phyloP scores from a whole-genome alignment of 1,140 invertebrate genomes.

The Wasmannia auropunctata region DNA sequence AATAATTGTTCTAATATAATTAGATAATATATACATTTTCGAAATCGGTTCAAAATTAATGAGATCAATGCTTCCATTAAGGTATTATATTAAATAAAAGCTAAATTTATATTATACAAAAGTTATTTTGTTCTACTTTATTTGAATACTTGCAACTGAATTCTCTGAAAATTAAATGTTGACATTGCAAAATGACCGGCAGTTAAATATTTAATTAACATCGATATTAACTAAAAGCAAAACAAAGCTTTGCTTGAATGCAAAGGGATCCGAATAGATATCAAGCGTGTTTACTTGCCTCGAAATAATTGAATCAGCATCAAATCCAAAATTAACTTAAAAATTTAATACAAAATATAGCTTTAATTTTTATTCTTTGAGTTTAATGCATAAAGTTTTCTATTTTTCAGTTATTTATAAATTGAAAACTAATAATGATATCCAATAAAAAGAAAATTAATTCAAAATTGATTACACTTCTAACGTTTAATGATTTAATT shows the following conservation, averaged over 20 bases:
- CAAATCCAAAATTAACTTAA: too few relatives aligned
- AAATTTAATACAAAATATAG: too few relatives aligned
- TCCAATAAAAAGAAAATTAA: too few relatives aligned
- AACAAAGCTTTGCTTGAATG: background rate
- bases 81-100: background rate
- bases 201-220: slow-evolving; percentile 26
- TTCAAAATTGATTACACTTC: too few relatives aligned
- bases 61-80: background rate
- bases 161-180: background rate
- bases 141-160: background rate
- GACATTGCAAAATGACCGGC: background rate
- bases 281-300: background rate
- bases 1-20: background rate
- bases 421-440: too few relatives aligned
- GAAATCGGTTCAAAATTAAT: background rate
- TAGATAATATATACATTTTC: background rate
- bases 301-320: slow-evolving; percentile 24
- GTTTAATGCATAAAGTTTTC: too few relatives aligned
- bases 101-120: background rate
- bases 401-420: too few relatives aligned
- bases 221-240: background rate
- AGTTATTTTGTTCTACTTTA: background rate
- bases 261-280: background rate
- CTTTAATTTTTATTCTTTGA: too few relatives aligned
- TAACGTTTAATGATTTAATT: too few relatives aligned